These are phyloP conservation scores for Turdus rufiventris DNA, from an alignment of 2,113 vertebrate genomes.

Conservation along the genomic window DNA sequence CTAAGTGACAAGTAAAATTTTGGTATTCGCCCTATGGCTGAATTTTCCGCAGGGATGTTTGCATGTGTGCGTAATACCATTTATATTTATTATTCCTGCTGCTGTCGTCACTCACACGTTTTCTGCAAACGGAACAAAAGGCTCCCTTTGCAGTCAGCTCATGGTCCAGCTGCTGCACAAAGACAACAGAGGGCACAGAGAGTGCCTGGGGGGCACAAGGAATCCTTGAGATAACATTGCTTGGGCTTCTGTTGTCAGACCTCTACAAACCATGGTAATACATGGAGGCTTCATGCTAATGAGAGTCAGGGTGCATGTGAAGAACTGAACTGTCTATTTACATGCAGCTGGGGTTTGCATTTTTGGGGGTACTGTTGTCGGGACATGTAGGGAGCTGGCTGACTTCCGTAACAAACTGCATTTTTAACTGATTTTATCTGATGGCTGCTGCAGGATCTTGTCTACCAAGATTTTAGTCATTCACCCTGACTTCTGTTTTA, in stretches of 20 bases:
- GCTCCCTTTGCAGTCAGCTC: neutral
- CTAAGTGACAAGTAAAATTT: constrained; percentile 61
- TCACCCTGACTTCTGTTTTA: neutral
- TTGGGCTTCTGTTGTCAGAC: neutral
- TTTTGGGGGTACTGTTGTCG: neutral
- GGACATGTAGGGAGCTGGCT: neutral
- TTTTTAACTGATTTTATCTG: constrained; percentile 38
- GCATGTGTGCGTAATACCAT: neutral
- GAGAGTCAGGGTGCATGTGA: neutral
- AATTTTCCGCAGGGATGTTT: neutral
- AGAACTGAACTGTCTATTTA: neutral
- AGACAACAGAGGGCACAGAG: neutral
- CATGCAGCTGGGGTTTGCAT: neutral
- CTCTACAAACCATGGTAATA: neutral
- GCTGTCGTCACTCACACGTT: neutral
- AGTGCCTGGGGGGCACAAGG: neutral
- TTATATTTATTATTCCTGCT: constrained; percentile 20
- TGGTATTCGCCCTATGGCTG: constrained; percentile 53
- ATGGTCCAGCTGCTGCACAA: neutral
- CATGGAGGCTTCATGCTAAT: neutral
- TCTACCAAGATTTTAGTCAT: constrained; percentile 46
- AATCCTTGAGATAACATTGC: constrained; percentile 39
- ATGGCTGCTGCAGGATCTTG: constrained; percentile 14
- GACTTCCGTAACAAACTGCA: neutral
- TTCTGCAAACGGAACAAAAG: constrained; percentile 20